Percentiles rank a stretch among this genome's conserved stretches.
Conservation (phyloP, 2,797 vertebrate genomes). For the Gila robusta region DNA sequence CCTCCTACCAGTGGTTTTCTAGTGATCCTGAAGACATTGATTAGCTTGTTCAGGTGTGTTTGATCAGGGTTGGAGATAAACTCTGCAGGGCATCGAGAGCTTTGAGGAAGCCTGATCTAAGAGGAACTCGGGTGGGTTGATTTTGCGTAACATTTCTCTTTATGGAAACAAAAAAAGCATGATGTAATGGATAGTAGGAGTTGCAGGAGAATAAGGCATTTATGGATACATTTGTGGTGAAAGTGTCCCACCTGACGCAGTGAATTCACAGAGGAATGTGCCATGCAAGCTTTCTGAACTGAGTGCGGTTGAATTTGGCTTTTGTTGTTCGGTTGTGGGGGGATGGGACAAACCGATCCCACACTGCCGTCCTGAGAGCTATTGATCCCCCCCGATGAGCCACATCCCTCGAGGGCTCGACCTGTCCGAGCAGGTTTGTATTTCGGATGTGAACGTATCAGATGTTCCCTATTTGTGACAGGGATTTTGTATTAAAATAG, state of each 20-base stretch:
- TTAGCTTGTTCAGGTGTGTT: too few species aligned
- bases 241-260: background rate
- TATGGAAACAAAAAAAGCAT: conserved; percentile 38
- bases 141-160: conserved; percentile 49
- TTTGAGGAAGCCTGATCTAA: background rate
- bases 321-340: conserved; percentile 48
- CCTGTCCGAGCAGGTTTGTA: conserved; percentile 29
- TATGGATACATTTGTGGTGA: conserved; percentile 5
- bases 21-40: too few species aligned
- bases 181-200: background rate
- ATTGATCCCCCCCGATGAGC: conserved; percentile 51
- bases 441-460: conserved; percentile 19
- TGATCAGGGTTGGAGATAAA: too few species aligned
- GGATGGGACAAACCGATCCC: conserved; percentile 34
- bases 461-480: background rate
- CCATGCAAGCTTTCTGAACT: conserved; percentile 53
- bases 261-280: conserved; percentile 56
- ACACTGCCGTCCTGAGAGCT: conserved; percentile 34
- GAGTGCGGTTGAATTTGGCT: conserved; percentile 34
- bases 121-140: conserved; percentile 37
- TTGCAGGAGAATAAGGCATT: conserved; percentile 7
- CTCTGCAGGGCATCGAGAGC: too few species aligned
- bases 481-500: background rate
- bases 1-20: too few species aligned
- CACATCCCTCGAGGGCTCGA: conserved; percentile 29